These are phyloP conservation scores for Parauchenoglanis punctatus DNA, from an alignment of 2,797 vertebrate species.

Conservation along the genomic window DNA sequence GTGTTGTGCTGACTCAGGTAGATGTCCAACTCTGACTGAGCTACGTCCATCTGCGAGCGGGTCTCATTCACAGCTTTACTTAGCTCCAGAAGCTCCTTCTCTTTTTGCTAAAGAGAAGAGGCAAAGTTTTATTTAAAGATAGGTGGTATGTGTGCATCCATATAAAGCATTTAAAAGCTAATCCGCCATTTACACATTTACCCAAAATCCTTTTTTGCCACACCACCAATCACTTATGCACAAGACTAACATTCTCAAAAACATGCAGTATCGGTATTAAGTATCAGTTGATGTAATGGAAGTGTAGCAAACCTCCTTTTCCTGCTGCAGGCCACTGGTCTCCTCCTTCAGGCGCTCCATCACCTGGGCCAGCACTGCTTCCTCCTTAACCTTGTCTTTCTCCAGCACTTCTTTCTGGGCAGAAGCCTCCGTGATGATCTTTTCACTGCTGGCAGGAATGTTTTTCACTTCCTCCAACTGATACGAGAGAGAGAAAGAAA, in stretches of 20 bases:
- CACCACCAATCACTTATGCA: neutral
- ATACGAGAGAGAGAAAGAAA: neutral
- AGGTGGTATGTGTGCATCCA: neutral
- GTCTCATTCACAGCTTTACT: constrained; percentile 89
- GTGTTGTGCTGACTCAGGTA: constrained; percentile 89
- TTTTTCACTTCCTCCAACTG: constrained; percentile 86
- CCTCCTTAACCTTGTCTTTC: constrained; percentile 83
- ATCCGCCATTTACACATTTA: neutral
- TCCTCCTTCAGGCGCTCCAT: constrained; percentile 91
- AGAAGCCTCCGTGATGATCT: constrained; percentile 80
- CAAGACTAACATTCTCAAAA: neutral
- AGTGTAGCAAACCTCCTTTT: constrained; percentile 84
- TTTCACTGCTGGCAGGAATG: constrained; percentile 79
- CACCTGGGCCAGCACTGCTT: constrained; percentile 84
- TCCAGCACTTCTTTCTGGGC: constrained; percentile 79
- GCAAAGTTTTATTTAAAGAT: neutral
- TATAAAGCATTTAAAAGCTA: neutral
- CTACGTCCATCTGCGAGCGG: constrained; percentile 86
- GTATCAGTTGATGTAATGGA: neutral
- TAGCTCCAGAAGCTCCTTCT: constrained; percentile 89
- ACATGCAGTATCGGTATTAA: neutral
- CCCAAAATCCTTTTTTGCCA: neutral
- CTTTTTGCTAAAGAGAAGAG: constrained; percentile 73
- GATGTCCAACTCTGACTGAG: constrained; percentile 91
- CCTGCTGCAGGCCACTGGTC: constrained; percentile 86